Base-by-base conservation (phyloP, 2,113 vertebrate species). In the Oxyruncus cristatus region DNA sequence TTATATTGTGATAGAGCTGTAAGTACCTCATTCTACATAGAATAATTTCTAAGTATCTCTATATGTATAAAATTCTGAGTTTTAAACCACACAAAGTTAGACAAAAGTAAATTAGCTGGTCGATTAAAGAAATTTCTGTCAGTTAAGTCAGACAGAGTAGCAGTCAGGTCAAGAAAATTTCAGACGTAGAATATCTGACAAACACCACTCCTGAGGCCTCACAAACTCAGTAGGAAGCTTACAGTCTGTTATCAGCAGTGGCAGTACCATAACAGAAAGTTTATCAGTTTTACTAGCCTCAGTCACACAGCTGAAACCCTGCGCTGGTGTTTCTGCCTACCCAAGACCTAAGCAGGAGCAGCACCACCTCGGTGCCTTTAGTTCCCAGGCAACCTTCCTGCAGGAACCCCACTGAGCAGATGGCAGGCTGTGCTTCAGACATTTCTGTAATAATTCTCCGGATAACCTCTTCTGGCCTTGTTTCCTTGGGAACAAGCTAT, bases 361-460 rank as follows among this genome's bases (percentile, higher is more conserved):
- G 2, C 1, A 4, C 0, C 28, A 63, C 8, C 1, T 14, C 0
- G 0, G 16, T 61, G 39, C 19, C 26, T 16, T 65, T 15, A 17
- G 10, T 3, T 78, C 14, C 10, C 27, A 35, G 27, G 20, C 6
- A 2, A 2, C 13, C 11, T 62, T 83, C 22, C 32, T 58, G 26
- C 0, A 2, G 58, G 33, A 77, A 20, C 15, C 14, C 14, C 27
- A 2, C 14, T 0, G 2, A 50, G n/a, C 30, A 75, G 33, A 46
- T 1, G 2, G 28, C 53, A 62, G 55, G 28, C 20, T 81, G 44
- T 0, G 1, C 21, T 63, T 78, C 55, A 39, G 15, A 19, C 24
- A 26, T 11, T 78, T 71, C 66, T 46, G 37, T 26, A 18, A 23
- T 20, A 56, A 67, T 71, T 71, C 56, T 32, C 58, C 67, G 46